These are phyloP conservation scores for Pycnonotus jocosus DNA, from an alignment of 2,113 vertebrate genomes.

Conservation along the genomic window DNA sequence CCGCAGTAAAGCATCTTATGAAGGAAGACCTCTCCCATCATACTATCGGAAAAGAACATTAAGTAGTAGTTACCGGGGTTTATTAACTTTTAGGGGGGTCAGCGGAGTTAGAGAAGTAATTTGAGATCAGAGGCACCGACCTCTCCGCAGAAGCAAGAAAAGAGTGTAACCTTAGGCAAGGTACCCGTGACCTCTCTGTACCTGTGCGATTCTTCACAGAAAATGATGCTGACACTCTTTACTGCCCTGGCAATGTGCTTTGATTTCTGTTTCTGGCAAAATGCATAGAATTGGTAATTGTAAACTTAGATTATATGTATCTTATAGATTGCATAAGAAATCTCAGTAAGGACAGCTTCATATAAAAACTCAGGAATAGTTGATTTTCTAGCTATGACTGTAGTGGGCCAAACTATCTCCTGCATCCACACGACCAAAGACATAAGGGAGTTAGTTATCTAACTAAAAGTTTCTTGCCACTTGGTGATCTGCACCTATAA, in stretches of 20 bases:
- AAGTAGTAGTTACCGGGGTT: neutral
- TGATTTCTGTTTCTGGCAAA: neutral
- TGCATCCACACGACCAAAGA: neutral
- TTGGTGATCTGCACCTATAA: neutral
- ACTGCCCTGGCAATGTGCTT: neutral
- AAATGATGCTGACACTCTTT: neutral
- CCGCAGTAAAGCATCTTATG: neutral
- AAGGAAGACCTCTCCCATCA: neutral
- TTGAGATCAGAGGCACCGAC: neutral
- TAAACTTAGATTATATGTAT: neutral
- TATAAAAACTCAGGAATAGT: neutral
- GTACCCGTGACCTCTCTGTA: neutral
- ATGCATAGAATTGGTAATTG: neutral
- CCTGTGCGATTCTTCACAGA: neutral
- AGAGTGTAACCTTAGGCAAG: neutral
- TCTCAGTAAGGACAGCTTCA: neutral
- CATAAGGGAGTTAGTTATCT: neutral
- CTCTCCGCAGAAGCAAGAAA: neutral
- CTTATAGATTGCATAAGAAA: neutral
- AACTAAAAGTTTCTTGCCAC: neutral
- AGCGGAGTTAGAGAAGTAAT: neutral
- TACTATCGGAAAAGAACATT: neutral
- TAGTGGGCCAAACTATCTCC: rapidly evolving
- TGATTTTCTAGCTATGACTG: neutral
- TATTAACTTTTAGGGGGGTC: neutral